Conservation (phyloP, 2,888 invertebrate species). For the Eilema griseolum region DNA sequence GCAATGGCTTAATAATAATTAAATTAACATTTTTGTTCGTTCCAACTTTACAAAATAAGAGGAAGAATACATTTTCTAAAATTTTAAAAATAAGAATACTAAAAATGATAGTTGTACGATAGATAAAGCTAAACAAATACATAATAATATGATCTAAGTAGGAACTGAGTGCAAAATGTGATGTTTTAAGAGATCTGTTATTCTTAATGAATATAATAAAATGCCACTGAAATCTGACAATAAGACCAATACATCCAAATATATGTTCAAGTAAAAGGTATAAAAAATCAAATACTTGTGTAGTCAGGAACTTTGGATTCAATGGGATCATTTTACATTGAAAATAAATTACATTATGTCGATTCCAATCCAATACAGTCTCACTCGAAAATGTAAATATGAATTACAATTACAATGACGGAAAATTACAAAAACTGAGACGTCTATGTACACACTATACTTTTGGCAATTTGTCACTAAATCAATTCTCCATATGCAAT, state of each 20-base stretch:
- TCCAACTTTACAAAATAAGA: constrained; percentile 54
- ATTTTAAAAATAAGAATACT: constrained; percentile 45
- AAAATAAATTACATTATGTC: constrained; percentile 40
- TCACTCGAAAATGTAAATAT: constrained; percentile 27
- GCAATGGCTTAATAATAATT: constrained; percentile 56
- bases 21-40: constrained; percentile 53
- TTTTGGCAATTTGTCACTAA: neutral
- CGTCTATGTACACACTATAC: neutral
- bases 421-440: neutral
- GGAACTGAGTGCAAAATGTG: constrained; percentile 84
- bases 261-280: constrained; percentile 38
- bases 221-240: constrained; percentile 74
- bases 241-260: constrained; percentile 31
- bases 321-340: constrained; percentile 38
- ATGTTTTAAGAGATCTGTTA: constrained; percentile 80
- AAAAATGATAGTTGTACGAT: constrained; percentile 56
- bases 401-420: neutral
- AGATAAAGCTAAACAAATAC: constrained; percentile 76
- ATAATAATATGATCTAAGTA: constrained; percentile 81
- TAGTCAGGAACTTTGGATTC: constrained; percentile 58
- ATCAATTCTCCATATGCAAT: neutral
- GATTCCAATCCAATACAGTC: constrained; percentile 38
- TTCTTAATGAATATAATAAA: constrained; percentile 74
- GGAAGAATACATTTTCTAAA: constrained; percentile 77
- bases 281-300: constrained; percentile 47